phyloP scores from a whole-genome alignment of 2,113 vertebrate genomes.

The Scolopax mira region DNA sequence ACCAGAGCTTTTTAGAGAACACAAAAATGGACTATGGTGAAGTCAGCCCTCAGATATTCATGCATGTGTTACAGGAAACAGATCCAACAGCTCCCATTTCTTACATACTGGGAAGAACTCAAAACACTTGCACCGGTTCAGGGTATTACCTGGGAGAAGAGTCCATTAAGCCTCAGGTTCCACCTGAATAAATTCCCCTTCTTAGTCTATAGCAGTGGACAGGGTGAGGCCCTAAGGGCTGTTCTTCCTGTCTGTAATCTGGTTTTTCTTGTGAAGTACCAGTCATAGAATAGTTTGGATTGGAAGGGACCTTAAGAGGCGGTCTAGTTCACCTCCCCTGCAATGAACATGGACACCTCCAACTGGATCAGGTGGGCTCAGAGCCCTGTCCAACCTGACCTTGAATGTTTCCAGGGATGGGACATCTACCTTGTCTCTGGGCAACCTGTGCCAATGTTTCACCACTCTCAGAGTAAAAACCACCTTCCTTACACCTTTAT shows the following conservation, averaged over 20 bases:
- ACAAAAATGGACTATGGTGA: not conserved
- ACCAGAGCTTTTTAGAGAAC: not conserved
- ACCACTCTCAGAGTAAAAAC: not conserved
- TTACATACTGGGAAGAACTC: not conserved
- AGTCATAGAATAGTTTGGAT: not conserved
- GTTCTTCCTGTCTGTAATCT: not conserved
- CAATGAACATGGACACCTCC: not conserved
- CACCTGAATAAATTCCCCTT: not conserved
- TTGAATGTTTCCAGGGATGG: not conserved
- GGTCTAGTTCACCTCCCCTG: not conserved
- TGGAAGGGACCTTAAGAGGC: not conserved
- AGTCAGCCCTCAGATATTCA: not conserved
- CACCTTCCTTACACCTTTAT: not conserved
- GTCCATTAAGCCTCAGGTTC: not conserved
- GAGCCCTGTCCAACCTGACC: not conserved
- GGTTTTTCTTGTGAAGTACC: fast-evolving
- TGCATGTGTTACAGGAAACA: fast-evolving
- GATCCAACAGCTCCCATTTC: not conserved
- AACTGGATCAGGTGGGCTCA: not conserved
- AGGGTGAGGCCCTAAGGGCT: not conserved
- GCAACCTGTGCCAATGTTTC: not conserved
- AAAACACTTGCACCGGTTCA: not conserved
- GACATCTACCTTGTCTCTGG: too few relatives aligned
- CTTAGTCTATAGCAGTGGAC: not conserved
- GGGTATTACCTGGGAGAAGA: not conserved